These are phyloP conservation scores for Gymnocypris eckloni DNA, from an alignment of 2,797 vertebrate species.

Conservation along the genomic window DNA sequence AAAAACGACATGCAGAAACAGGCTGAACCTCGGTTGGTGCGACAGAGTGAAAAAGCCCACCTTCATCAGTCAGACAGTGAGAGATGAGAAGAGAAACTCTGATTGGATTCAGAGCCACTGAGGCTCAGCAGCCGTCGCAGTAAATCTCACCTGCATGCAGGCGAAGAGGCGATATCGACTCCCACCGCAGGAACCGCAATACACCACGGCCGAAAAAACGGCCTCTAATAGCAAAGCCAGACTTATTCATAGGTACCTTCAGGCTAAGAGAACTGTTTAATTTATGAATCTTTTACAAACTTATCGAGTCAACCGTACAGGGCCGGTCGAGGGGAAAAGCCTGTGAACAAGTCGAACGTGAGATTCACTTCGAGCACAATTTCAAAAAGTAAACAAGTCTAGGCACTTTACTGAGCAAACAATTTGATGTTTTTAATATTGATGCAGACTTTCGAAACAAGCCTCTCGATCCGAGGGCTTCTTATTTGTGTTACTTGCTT, in stretches of 20 bases:
- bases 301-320: constrained; percentile 68
- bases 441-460: constrained; percentile 3
- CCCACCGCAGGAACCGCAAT: constrained; percentile 42
- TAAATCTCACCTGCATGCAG: constrained; percentile 74
- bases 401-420: constrained; percentile 2
- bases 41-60: constrained; percentile 13
- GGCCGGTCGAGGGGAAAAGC: constrained; percentile 54
- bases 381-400: neutral
- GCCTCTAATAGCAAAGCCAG: constrained; percentile 72
- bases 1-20: constrained; percentile 33
- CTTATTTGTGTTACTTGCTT: neutral
- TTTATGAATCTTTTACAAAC: constrained; percentile 74
- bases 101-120: constrained; percentile 54
- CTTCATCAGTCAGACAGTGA: constrained; percentile 34
- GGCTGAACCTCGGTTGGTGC: constrained; percentile 3
- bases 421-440: constrained; percentile 15
- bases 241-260: constrained; percentile 80
- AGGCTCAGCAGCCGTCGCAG: constrained; percentile 67
- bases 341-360: constrained; percentile 48
- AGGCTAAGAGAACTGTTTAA: constrained; percentile 75
- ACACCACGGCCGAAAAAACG: constrained; percentile 63
- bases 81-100: constrained; percentile 44
- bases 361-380: constrained; percentile 27
- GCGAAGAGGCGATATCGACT: constrained; percentile 68
- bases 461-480: neutral